These are phyloP conservation scores for Lingula anatina DNA, from an alignment of 2,888 invertebrate genomes.

Conservation along the genomic window DNA sequence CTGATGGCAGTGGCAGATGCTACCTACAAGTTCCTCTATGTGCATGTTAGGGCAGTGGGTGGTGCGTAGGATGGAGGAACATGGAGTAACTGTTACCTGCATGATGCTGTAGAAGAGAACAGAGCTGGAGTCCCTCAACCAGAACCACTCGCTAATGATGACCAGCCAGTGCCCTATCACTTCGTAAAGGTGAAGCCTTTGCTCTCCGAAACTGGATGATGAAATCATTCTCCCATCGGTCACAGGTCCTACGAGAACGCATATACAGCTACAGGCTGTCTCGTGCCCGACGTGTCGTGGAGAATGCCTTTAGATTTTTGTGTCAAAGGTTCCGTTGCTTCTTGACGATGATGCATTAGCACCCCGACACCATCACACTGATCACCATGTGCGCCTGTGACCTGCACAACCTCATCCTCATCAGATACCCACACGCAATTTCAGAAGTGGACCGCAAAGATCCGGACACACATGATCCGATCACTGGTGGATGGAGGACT, in stretches of 20 bases:
- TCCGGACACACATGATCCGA: not conserved
- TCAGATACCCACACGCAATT: constrained; percentile 1
- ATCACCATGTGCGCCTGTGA: not conserved
- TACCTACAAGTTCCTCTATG: constrained; percentile 1
- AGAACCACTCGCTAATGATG: constrained; percentile 6
- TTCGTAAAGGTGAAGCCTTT: constrained; percentile 6
- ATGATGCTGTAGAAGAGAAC: constrained; percentile 1
- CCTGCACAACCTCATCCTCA: constrained; percentile 4
- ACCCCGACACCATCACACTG: not conserved
- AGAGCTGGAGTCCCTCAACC: constrained; percentile 1
- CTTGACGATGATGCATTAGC: not conserved
- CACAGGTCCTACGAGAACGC: not conserved
- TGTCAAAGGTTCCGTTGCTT: not conserved
- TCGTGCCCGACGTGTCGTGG: not conserved
- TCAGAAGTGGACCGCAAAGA: constrained; percentile 1
- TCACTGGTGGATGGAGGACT: constrained; percentile 7
- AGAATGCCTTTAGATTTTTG: constrained; percentile 1
- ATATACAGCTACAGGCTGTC: constrained; percentile 5
- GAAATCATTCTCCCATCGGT: too few species aligned
- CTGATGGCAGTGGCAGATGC: constrained; percentile 1
- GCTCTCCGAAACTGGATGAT: constrained; percentile 6
- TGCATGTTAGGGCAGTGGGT: constrained; percentile 1
- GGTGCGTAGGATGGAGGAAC: constrained; percentile 1
- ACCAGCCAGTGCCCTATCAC: constrained; percentile 1
- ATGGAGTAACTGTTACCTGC: not conserved